phyloP scores from a whole-genome alignment of 2,888 invertebrate genomes.

The Scaptomyza tumidula region DNA sequence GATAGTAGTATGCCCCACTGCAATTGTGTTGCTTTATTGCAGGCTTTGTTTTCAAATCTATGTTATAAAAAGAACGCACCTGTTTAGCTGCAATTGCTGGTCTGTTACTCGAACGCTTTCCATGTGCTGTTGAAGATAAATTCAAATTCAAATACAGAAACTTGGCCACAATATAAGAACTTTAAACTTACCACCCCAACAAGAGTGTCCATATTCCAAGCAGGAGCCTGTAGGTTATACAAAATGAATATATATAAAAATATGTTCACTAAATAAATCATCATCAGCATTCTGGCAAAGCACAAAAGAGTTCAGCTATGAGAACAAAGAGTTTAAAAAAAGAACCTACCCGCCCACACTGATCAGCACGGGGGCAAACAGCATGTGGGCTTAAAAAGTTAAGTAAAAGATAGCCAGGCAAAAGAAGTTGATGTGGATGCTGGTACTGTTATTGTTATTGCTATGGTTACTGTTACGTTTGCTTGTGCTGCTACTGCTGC shows the following conservation, averaged over 20 bases:
- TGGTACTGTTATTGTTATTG: slow-evolving; percentile 6
- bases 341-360: neutral
- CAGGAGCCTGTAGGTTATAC: slow-evolving; percentile 77
- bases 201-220: slow-evolving; percentile 83
- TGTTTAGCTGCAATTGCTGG: slow-evolving; percentile 44
- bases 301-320: slow-evolving; percentile 37
- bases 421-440: slow-evolving; percentile 11
- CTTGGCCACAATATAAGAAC: neutral
- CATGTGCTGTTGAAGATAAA: slow-evolving; percentile 65
- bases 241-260: slow-evolving; percentile 22
- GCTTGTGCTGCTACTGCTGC: neutral
- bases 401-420: slow-evolving; percentile 3
- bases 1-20: neutral
- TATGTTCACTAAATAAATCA: slow-evolving; percentile 58
- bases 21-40: neutral
- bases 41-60: neutral
- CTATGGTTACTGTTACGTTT: slow-evolving; percentile 3
- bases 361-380: slow-evolving; percentile 14
- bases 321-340: neutral
- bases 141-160: neutral
- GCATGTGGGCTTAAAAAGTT: slow-evolving; percentile 42
- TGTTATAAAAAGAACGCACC: slow-evolving; percentile 45
- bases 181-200: slow-evolving; percentile 82
- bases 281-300: slow-evolving; percentile 31
- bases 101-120: slow-evolving; percentile 75